A percentile compares a stretch with the other conserved stretches of the same genome.
These are phyloP conservation scores for Uloborus diversus DNA, from an alignment of 1,140 invertebrate genomes.

Conservation along the genomic window DNA sequence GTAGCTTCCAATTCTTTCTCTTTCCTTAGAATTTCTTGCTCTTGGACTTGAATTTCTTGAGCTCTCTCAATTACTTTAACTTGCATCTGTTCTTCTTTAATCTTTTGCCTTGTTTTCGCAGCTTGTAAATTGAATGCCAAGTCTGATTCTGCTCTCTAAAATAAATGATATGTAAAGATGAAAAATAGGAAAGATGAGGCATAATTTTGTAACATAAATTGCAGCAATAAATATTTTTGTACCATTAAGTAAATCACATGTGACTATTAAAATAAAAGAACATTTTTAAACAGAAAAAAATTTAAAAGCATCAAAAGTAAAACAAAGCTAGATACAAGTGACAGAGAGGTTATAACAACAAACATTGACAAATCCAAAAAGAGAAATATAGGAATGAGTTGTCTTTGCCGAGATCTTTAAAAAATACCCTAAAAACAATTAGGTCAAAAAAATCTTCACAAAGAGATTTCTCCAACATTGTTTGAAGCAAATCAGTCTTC, in stretches of 20 bases:
- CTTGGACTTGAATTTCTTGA: slow-evolving; percentile 66
- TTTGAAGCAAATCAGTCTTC: too few species aligned
- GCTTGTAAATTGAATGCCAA: slow-evolving; percentile 68
- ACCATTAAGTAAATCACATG: background rate
- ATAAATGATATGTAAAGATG: too few species aligned
- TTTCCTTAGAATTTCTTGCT: slow-evolving; percentile 62
- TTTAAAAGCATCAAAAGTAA: too few species aligned
- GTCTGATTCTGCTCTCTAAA: slow-evolving; percentile 66
- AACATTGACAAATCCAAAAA: too few species aligned
- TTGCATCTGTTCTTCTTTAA: slow-evolving; percentile 70
- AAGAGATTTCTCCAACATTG: too few species aligned
- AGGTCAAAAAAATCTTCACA: too few species aligned
- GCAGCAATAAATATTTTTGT: background rate
- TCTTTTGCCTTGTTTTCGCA: slow-evolving; percentile 68
- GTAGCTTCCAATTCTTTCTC: slow-evolving; percentile 67
- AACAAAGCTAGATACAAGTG: too few species aligned
- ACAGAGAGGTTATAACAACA: too few species aligned
- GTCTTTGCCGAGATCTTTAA: too few species aligned
- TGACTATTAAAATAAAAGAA: background rate
- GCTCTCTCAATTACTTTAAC: slow-evolving; percentile 66
- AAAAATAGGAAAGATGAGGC: too few species aligned
- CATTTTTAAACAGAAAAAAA: background rate
- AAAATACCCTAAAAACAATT: too few species aligned
- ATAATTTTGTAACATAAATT: background rate
- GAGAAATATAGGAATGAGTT: too few species aligned